These are phyloP conservation scores for Melanaphis sacchari DNA, from an alignment of 1,140 invertebrate genomes.

Conservation along the genomic window DNA sequence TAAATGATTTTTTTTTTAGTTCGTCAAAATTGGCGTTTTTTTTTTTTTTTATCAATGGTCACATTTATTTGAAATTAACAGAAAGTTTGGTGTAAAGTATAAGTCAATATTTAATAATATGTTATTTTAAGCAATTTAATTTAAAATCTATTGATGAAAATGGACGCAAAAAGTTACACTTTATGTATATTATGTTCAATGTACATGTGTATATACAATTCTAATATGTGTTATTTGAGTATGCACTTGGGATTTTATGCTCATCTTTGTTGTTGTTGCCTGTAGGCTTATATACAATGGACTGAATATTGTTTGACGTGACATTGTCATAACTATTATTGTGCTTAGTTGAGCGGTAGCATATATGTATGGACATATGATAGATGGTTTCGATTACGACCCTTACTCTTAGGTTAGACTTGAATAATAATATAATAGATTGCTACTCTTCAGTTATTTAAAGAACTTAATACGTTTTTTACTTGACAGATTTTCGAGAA, in stretches of 20 bases:
- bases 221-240: neutral
- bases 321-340: neutral
- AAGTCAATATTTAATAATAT: too few species aligned
- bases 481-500: neutral
- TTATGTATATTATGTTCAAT: neutral
- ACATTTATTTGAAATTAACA: too few species aligned
- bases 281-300: too few species aligned
- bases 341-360: too few species aligned
- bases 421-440: neutral
- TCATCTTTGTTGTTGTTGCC: too few species aligned
- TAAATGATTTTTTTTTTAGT: neutral
- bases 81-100: too few species aligned
- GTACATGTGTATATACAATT: neutral
- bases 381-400: too few species aligned
- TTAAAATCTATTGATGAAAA: neutral
- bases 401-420: neutral
- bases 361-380: too few species aligned
- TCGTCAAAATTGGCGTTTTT: neutral
- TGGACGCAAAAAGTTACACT: neutral
- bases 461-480: neutral
- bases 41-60: neutral
- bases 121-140: neutral
- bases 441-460: neutral
- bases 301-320: neutral
- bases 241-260: neutral